phyloP scores from a whole-genome alignment of 53 echinoderm and acorn worm genomes.

The Astropecten irregularis region DNA sequence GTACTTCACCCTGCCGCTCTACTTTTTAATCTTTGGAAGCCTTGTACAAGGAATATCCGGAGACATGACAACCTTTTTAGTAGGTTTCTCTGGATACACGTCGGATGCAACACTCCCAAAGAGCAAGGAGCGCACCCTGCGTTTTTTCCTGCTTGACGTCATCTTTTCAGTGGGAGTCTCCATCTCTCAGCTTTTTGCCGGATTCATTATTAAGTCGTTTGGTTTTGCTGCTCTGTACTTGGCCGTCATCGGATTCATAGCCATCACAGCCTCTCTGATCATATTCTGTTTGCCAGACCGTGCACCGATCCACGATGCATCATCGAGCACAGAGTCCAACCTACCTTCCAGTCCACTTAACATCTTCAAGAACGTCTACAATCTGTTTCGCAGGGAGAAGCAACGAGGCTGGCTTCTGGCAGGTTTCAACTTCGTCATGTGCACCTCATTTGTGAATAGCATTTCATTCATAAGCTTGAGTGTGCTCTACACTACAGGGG shows the following conservation, averaged over 20 bases:
- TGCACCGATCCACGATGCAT: background rate
- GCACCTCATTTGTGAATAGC: background rate
- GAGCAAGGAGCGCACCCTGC: slow-evolving; percentile 46
- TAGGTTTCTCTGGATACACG: slow-evolving; percentile 39
- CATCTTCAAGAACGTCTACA: slow-evolving; percentile 6
- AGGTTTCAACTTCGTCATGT: background rate
- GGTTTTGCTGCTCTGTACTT: slow-evolving; percentile 35
- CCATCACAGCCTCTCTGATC: background rate
- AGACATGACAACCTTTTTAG: slow-evolving; percentile 10
- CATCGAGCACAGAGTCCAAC: background rate
- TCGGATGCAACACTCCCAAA: slow-evolving; percentile 37
- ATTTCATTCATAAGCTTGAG: background rate
- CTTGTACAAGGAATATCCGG: slow-evolving; percentile 30
- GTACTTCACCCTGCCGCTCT: background rate
- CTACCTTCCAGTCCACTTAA: background rate
- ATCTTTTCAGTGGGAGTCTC: background rate
- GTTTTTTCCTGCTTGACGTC: slow-evolving; percentile 42
- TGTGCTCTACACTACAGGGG: slow-evolving; percentile 46
- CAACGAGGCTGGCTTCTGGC: slow-evolving; percentile 3
- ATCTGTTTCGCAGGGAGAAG: background rate
- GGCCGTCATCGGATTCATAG: background rate
- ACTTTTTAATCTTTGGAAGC: slow-evolving; percentile 14
- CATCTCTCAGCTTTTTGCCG: slow-evolving; percentile 36
- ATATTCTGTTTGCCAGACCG: background rate
- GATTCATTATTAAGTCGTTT: background rate